Evolutionary conservation across 2,797 vertebrate genomes (phyloP).

Genomic region (Sibirionetta formosa): DNA sequence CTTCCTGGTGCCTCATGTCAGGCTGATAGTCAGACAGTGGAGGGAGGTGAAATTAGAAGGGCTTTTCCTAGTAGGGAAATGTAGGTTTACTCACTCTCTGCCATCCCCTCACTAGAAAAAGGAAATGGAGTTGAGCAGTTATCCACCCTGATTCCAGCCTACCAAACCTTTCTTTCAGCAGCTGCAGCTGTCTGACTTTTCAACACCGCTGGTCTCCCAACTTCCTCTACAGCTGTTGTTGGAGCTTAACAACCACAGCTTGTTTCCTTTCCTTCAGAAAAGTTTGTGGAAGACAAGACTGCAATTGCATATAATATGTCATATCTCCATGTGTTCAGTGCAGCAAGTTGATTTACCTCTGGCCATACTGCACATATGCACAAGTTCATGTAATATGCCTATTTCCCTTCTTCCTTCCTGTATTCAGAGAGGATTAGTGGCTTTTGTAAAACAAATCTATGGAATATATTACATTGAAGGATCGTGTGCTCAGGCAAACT

Average conservation of each 20-base stretch:
- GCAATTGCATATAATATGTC: not conserved
- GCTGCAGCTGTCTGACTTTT: not conserved
- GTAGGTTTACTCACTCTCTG: not conserved
- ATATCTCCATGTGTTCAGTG: not conserved
- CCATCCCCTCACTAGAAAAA: not conserved
- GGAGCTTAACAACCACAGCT: not conserved
- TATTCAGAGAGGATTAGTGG: fast-evolving
- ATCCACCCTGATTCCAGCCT: not conserved
- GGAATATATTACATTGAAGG: not conserved
- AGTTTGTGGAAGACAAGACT: not conserved
- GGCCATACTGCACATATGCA: fast-evolving
- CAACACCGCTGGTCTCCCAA: not conserved
- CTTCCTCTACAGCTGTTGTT: not conserved
- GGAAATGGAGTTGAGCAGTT: not conserved
- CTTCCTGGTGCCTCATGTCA: not conserved
- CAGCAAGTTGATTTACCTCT: not conserved
- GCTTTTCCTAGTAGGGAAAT: not conserved
- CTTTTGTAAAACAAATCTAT: not conserved
- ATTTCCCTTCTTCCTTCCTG: not conserved
- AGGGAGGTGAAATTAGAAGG: not conserved
- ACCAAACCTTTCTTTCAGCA: not conserved
- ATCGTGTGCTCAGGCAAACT: not conserved
- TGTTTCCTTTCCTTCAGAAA: not conserved
- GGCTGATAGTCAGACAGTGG: not conserved
- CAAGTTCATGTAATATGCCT: not conserved